Evolutionary conservation across 2,113 vertebrate species (phyloP).

Genomic region (Campylomormyrus numenius): DNA sequence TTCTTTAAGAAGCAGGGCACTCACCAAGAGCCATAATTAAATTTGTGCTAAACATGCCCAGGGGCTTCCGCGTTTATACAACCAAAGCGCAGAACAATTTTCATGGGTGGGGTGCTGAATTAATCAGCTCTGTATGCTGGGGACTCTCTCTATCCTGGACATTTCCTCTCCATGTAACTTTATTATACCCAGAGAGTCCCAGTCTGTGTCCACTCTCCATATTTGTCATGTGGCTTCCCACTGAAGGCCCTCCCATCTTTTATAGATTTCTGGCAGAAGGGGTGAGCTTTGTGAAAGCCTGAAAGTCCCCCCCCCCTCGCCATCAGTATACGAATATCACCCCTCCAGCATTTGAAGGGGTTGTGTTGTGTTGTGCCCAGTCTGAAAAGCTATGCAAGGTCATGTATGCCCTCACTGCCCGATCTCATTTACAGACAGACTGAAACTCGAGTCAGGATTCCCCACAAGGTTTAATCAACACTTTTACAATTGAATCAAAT

Average conservation of each 20-base stretch:
- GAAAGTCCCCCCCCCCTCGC: neutral
- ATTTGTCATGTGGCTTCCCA: neutral
- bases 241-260: neutral
- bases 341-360: neutral
- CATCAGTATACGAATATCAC: neutral
- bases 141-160: constrained; percentile 62
- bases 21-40: constrained; percentile 88
- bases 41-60: constrained; percentile 85
- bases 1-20: constrained; percentile 75
- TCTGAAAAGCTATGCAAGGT: neutral
- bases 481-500: neutral
- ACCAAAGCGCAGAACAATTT: constrained; percentile 63
- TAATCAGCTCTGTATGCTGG: constrained; percentile 76
- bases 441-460: neutral
- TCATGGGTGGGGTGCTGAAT: constrained; percentile 62
- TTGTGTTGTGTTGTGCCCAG: neutral
- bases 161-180: constrained; percentile 44
- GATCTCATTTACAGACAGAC: neutral
- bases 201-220: constrained; percentile 17
- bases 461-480: neutral
- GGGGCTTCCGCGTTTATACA: constrained; percentile 71
- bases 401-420: neutral
- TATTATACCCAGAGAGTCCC: constrained; percentile 36
- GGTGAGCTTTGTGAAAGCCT: neutral
- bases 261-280: neutral